These are phyloP conservation scores for Stratiolaelaps scimitus DNA, from an alignment of 1,140 invertebrate species.

Conservation along the genomic window DNA sequence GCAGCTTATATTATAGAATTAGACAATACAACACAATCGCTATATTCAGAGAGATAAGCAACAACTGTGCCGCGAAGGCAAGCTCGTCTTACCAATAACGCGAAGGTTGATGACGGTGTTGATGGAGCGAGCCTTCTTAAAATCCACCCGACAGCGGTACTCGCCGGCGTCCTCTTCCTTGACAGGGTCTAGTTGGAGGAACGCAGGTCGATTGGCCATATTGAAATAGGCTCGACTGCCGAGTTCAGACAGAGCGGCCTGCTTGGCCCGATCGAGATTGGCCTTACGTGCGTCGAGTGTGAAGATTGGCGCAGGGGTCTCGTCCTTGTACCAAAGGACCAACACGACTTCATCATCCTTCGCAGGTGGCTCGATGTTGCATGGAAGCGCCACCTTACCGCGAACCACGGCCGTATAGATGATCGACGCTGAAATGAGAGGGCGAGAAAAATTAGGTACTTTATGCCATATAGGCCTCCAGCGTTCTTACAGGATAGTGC, in stretches of 20 bases:
- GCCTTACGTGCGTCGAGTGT: conserved; percentile 42
- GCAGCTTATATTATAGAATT: no score
- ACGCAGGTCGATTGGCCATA: conserved; percentile 46
- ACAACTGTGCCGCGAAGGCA: background rate
- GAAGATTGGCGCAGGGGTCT: conserved; percentile 67
- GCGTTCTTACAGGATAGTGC: no score
- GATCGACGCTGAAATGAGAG: conserved; percentile 34
- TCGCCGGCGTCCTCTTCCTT: conserved; percentile 65
- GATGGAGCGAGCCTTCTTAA: conserved; percentile 70
- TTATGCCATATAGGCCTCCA: no score
- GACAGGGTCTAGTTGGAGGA: conserved; percentile 61
- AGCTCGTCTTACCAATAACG: conserved; percentile 62
- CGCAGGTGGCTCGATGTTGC: conserved; percentile 59
- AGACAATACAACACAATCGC: no score
- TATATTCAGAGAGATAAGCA: no score
- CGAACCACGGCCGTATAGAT: conserved; percentile 50
- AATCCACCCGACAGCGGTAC: conserved; percentile 75
- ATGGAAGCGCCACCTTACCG: conserved; percentile 60
- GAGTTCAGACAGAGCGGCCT: conserved; percentile 26
- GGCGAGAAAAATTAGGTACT: no score
- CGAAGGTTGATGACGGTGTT: conserved; percentile 77
- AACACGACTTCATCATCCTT: conserved; percentile 70
- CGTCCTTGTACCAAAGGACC: conserved; percentile 76
- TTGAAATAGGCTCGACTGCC: conserved; percentile 28
- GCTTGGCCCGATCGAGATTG: conserved; percentile 31